These are phyloP conservation scores for Nomada fucata DNA, from an alignment of 2,888 invertebrate genomes.

Conservation along the genomic window DNA sequence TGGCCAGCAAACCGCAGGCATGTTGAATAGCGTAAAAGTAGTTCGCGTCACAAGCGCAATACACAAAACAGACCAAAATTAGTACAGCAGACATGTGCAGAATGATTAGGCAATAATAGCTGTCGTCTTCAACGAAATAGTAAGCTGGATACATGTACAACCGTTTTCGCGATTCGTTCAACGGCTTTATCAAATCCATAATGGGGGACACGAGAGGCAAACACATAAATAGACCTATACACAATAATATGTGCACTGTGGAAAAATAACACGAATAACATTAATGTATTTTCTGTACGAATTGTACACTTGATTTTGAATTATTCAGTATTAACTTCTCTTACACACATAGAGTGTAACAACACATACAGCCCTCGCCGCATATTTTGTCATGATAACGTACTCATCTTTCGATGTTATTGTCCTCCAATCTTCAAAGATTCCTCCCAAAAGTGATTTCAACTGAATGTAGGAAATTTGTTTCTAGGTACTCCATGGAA, in stretches of 20 bases:
- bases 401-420: not conserved
- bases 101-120: not conserved
- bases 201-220: not conserved
- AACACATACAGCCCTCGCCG: not conserved
- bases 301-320: too few species aligned
- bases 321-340: not conserved
- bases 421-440: conserved; percentile 11
- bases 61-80: not conserved
- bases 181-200: conserved; percentile 7
- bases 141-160: not conserved
- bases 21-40: conserved; percentile 27
- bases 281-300: not conserved
- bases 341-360: not conserved
- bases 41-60: conserved; percentile 17
- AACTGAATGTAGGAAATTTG: not conserved
- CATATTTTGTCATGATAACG: not conserved
- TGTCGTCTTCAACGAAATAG: conserved; percentile 5
- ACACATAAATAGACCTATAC: not conserved
- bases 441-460: not conserved
- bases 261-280: not conserved
- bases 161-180: conserved; percentile 16
- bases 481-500: not conserved
- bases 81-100: not conserved
- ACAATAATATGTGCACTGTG: not conserved
- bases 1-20: conserved; percentile 20